These are phyloP conservation scores for Temnothorax longispinosus DNA, from an alignment of 1,140 invertebrate genomes.

Conservation along the genomic window DNA sequence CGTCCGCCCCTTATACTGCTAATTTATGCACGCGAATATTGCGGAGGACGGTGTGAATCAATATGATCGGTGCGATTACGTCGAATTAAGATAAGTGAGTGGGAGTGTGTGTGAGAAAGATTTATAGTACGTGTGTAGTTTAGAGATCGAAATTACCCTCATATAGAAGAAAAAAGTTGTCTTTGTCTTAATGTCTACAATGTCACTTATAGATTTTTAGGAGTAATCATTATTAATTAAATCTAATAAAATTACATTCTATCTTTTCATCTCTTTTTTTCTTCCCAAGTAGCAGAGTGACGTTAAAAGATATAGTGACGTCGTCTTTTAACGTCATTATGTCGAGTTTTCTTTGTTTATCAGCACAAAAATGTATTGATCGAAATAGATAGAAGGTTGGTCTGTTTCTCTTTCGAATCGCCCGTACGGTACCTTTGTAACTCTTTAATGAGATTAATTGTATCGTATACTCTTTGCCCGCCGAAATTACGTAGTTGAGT, in stretches of 20 bases:
- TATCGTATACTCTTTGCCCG: neutral
- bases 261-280: neutral
- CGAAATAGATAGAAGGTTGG: neutral
- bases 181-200: neutral
- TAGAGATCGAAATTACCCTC: neutral
- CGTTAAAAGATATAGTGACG: neutral
- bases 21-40: slow-evolving; percentile 15
- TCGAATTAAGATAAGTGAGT: neutral
- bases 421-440: neutral
- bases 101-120: neutral
- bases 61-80: neutral
- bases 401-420: neutral
- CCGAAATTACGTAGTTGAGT: neutral
- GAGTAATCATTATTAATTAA: neutral
- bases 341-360: neutral
- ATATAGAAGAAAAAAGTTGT: neutral
- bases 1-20: slow-evolving; percentile 3
- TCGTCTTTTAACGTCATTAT: neutral
- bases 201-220: neutral
- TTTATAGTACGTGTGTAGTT: neutral
- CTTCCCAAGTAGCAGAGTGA: neutral
- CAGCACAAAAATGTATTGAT: neutral
- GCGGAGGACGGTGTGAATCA: slow-evolving; percentile 27
- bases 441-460: neutral
- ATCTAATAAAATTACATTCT: neutral